Conservation (phyloP, 2,888 invertebrate genomes). For the Campoletis raptor region DNA sequence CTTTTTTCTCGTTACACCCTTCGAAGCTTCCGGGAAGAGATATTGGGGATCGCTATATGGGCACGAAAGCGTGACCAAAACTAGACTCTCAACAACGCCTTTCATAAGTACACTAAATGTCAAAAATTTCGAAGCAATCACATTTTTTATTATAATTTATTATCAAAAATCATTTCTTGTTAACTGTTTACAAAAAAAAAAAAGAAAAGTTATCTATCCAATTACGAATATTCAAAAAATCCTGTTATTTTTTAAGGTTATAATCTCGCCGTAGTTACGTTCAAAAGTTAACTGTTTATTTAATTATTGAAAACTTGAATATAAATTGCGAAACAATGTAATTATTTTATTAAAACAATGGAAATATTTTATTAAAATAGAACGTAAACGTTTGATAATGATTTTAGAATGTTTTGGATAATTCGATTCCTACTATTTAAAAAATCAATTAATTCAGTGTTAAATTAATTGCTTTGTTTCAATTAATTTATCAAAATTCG, state of each 20-base stretch:
- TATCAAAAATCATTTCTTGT: neutral
- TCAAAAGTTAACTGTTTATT: no score
- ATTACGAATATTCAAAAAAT: neutral
- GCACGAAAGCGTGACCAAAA: slow-evolving; percentile 20
- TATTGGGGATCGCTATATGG: neutral
- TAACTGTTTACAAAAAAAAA: neutral
- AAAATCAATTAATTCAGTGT: no score
- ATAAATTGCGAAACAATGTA: no score
- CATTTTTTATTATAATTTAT: neutral
- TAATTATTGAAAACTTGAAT: no score
- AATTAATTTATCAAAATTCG: no score
- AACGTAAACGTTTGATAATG: no score
- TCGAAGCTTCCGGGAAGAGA: slow-evolving; percentile 11
- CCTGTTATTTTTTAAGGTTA: neutral
- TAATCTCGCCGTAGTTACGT: no score
- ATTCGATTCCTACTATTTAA: no score
- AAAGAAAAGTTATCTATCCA: neutral
- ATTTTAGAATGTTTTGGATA: no score
- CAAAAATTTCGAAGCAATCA: neutral
- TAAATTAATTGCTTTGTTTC: no score
- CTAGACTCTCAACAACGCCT: neutral
- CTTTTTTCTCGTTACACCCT: slow-evolving; percentile 1
- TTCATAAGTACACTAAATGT: neutral
- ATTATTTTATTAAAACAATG: no score
- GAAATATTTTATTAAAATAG: no score